Conservation (phyloP, 2,797 vertebrate genomes). For the Crenichthys baileyi region DNA sequence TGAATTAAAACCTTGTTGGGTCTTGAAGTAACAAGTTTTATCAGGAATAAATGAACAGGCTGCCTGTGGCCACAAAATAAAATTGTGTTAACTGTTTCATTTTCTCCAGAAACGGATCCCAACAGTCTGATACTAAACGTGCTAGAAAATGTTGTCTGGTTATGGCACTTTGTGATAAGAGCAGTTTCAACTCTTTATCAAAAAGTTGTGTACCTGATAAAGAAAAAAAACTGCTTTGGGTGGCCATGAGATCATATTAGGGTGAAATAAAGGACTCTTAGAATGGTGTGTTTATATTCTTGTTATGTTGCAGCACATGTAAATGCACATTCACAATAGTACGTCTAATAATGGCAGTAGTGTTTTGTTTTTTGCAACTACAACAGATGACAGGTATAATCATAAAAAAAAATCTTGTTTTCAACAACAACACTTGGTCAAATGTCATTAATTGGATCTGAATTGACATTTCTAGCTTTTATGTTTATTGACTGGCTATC, state of each 20-base stretch:
- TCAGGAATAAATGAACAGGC: slow-evolving; percentile 30
- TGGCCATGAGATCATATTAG: slow-evolving; percentile 11
- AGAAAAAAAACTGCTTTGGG: slow-evolving; percentile 19
- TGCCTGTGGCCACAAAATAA: slow-evolving; percentile 38
- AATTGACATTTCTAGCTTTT: not conserved
- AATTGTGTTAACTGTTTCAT: slow-evolving; percentile 41
- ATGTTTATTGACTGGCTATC: not conserved
- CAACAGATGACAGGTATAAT: not conserved
- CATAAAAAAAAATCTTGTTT: not conserved
- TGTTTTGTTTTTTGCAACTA: not conserved
- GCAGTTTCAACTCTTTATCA: slow-evolving; percentile 38
- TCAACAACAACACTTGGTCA: not conserved
- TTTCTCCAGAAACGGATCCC: slow-evolving; percentile 24
- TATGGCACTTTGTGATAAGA: slow-evolving; percentile 40
- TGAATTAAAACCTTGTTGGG: slow-evolving; percentile 12
- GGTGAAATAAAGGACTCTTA: slow-evolving; percentile 8
- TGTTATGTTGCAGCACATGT: not conserved
- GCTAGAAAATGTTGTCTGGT: slow-evolving; percentile 38
- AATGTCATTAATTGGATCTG: not conserved
- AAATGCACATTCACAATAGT: not conserved
- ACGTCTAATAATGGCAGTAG: not conserved
- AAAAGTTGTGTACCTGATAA: slow-evolving; percentile 29
- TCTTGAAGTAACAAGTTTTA: slow-evolving; percentile 26
- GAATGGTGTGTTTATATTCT: not conserved
- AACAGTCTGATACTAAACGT: slow-evolving; percentile 45